Conservation (phyloP, 2,797 vertebrate genomes). For the Lutjanus campechanus region DNA sequence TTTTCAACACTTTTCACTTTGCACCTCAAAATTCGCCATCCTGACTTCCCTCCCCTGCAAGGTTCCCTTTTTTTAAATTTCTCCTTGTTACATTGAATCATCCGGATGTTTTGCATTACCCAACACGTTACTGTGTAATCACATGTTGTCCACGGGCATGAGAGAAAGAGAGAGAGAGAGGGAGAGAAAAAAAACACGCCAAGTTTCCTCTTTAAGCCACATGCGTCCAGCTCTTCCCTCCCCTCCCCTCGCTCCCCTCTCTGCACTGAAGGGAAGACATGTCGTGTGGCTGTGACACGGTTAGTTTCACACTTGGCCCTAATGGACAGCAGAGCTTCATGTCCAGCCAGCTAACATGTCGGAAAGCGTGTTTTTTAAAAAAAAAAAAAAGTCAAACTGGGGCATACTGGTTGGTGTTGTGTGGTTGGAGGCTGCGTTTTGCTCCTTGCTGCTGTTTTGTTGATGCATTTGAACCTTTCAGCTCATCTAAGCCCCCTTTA, state of each 20-base stretch:
- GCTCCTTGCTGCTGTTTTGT: slow-evolving; percentile 7
- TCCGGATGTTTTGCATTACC: slow-evolving; percentile 70
- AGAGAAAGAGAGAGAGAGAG: neutral
- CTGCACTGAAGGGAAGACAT: slow-evolving; percentile 42
- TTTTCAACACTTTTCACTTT: no score
- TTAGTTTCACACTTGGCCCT: slow-evolving; percentile 73
- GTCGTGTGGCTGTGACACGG: slow-evolving; percentile 71
- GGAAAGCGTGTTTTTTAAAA: slow-evolving; percentile 24
- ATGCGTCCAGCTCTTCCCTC: slow-evolving; percentile 44
- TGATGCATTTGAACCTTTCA: neutral
- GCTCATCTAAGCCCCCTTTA: neutral
- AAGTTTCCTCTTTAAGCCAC: slow-evolving; percentile 66
- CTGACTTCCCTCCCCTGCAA: neutral
- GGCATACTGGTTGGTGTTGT: neutral
- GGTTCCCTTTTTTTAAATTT: neutral
- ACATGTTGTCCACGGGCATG: slow-evolving; percentile 55
- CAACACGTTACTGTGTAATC: slow-evolving; percentile 66
- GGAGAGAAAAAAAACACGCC: slow-evolving; percentile 32
- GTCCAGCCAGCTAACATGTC: slow-evolving; percentile 60
- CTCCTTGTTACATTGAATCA: slow-evolving; percentile 32
- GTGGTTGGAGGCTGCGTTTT: neutral
- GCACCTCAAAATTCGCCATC: neutral
- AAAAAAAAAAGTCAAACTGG: neutral
- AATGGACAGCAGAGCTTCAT: slow-evolving; percentile 57
- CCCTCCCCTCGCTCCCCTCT: slow-evolving; percentile 26